A percentile compares a stretch with the other conserved stretches of the same genome.
These are phyloP conservation scores for Schizotus pectinicornis DNA, from an alignment of 2,888 invertebrate species.

Conservation along the genomic window DNA sequence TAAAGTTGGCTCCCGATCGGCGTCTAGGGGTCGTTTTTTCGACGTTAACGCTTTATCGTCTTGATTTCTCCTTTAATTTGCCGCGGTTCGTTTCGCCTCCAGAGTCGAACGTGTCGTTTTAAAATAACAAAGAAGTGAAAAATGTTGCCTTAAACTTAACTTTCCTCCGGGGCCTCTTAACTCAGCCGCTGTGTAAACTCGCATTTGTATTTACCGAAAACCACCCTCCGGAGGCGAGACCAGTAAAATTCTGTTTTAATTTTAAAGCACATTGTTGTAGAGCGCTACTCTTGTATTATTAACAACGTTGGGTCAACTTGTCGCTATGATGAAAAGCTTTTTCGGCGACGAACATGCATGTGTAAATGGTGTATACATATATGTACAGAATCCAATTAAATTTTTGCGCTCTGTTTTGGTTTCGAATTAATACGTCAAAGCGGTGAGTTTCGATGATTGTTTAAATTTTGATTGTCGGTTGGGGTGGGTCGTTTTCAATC, in stretches of 20 bases:
- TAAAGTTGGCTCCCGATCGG: too few species aligned
- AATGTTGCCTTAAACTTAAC: conserved; percentile 30
- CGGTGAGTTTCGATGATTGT: conserved; percentile 23
- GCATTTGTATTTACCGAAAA: conserved; percentile 35
- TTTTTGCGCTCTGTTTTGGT: conserved; percentile 23
- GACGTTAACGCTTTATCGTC: too few species aligned
- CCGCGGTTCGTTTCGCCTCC: conserved; percentile 21
- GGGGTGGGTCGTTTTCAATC: conserved; percentile 20
- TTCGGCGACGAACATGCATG: too few species aligned
- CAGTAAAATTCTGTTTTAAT: conserved; percentile 24
- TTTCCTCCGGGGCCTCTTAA: conserved; percentile 32
- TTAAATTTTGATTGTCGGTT: conserved; percentile 17
- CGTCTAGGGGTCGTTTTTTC: too few species aligned
- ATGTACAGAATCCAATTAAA: conserved; percentile 14
- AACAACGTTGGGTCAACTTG: too few species aligned
- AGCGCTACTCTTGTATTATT: too few species aligned
- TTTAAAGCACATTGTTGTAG: conserved; percentile 11
- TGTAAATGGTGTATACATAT: too few species aligned
- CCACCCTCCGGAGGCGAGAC: conserved; percentile 24
- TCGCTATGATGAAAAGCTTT: too few species aligned
- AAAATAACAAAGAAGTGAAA: conserved; percentile 34
- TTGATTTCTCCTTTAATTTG: conserved; percentile 24
- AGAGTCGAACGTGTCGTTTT: conserved; percentile 27
- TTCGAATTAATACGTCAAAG: conserved; percentile 25
- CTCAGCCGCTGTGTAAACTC: conserved; percentile 31